Base-by-base conservation (phyloP, 1,140 invertebrate species). In the Solenopsis invicta region DNA sequence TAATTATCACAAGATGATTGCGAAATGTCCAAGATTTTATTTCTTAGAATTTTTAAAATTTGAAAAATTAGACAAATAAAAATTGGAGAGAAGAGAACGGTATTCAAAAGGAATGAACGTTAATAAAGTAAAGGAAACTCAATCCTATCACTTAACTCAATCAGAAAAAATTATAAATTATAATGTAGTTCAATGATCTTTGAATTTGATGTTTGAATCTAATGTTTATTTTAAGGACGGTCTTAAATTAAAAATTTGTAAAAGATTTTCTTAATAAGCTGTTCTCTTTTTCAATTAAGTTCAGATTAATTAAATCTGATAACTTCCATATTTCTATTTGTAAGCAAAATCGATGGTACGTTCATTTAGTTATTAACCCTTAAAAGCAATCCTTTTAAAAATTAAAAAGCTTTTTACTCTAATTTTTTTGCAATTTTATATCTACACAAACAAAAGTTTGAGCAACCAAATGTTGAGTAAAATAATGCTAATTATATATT, bases 151-250 rank as follows among this genome's bases (percentile, higher is more conserved):
- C 6, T 69, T 29, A n/a, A 48, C 0, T 45, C 1, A 21, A 74
- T 74, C 29, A 13, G 29, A 52, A 34, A 69, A 75, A 75, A 75
- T 75, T 75, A 61, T 18, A 61, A 56, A 75, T 24, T 41, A 18
- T 72, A 50, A 41, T 48, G 4, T 41, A 21, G n/a, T 59, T 59
- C 21, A 48, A 69, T 29, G 66, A 24, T 59, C 12, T 59, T 3
- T 34, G 0, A 6, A 41, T 59, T 52, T 74, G 34, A 41, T 6
- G 5, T 29, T 29, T 29, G 16, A 59, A 37, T 74, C n/a, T 13
- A 16, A 29, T 72, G 34, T 21, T 37, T 21, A 74, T 74, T 41
- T 5, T 24, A 21, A 72, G 16, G n/a, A 10, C 1, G 10, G 37
- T 56, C 41, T 21, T 56, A 74, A 74, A 21, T 29, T 2, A 37